phyloP scores from a whole-genome alignment of 2,888 invertebrate species.

The Amiota minor region DNA sequence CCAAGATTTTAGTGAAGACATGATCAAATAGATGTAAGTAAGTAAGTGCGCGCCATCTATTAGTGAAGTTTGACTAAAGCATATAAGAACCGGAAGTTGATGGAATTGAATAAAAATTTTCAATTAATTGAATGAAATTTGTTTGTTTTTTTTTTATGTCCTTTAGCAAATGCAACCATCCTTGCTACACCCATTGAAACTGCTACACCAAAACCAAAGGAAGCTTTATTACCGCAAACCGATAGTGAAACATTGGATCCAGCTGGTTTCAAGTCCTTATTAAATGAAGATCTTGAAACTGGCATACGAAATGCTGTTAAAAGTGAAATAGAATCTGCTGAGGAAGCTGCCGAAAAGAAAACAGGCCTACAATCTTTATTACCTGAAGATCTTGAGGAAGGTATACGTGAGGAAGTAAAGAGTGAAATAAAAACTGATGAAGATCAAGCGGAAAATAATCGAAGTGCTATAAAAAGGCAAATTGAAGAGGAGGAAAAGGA shows the following conservation, averaged over 20 bases:
- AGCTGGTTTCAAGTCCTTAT: neutral
- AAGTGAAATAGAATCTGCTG: slow-evolving; percentile 56
- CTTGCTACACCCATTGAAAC: neutral
- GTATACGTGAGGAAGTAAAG: neutral
- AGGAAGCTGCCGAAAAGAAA: slow-evolving; percentile 42
- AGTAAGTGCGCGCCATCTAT: no score
- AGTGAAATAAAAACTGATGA: neutral
- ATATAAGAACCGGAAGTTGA: no score
- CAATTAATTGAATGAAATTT: no score
- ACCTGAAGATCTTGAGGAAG: neutral
- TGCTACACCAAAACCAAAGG: neutral
- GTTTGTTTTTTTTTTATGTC: neutral
- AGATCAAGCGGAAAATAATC: neutral
- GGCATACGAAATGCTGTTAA: slow-evolving; percentile 63
- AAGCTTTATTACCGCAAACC: neutral
- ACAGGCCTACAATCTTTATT: no score
- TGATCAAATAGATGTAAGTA: no score
- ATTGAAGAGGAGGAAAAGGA: neutral
- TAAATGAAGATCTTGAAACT: slow-evolving; percentile 54
- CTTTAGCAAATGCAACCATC: neutral
- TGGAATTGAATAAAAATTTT: no score
- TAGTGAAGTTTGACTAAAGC: no score
- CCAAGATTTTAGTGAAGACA: no score
- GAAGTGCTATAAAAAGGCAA: neutral
- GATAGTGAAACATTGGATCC: neutral